Evolutionary conservation across 1,140 invertebrate genomes (phyloP).

Genomic region (Cataglyphis hispanica): DNA sequence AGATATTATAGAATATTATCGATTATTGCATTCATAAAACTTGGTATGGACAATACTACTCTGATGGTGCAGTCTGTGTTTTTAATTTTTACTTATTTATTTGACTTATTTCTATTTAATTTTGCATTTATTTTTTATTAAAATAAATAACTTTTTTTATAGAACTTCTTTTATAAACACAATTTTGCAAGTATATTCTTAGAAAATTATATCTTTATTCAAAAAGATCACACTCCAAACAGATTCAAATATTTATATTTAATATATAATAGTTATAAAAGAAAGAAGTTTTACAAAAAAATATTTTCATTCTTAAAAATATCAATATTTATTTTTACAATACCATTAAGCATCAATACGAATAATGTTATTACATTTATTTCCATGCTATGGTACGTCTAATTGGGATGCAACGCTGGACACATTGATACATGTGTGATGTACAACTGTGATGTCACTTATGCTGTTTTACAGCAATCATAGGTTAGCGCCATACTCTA

Average conservation of each 20-base stretch:
- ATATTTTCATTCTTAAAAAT: conserved; percentile 74
- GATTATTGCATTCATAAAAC: conserved; percentile 3
- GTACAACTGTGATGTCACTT: conserved; percentile 84
- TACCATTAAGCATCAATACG: conserved; percentile 60
- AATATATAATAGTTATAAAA: neutral
- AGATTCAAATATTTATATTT: neutral
- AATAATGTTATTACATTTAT: conserved; percentile 83
- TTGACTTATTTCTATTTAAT: conserved; percentile 3
- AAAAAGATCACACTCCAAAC: conserved; percentile 20
- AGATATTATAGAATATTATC: neutral
- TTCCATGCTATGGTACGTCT: conserved; percentile 86
- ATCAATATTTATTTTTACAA: conserved; percentile 68
- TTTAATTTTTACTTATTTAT: conserved; percentile 27
- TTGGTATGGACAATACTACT: neutral
- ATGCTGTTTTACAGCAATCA: conserved; percentile 84
- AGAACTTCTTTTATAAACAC: conserved; percentile 2
- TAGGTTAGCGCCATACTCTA: conserved; percentile 86
- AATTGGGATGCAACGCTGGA: conserved; percentile 85
- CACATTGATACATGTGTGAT: conserved; percentile 83
- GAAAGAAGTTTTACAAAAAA: conserved; percentile 31
- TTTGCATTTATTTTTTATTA: conserved; percentile 13
- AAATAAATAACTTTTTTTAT: conserved; percentile 7
- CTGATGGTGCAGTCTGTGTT: conserved; percentile 33
- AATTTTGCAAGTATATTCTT: conserved; percentile 27
- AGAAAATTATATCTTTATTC: conserved; percentile 22